Base-by-base conservation (phyloP, 2,113 vertebrate genomes). In the Syrmaticus mikado region DNA sequence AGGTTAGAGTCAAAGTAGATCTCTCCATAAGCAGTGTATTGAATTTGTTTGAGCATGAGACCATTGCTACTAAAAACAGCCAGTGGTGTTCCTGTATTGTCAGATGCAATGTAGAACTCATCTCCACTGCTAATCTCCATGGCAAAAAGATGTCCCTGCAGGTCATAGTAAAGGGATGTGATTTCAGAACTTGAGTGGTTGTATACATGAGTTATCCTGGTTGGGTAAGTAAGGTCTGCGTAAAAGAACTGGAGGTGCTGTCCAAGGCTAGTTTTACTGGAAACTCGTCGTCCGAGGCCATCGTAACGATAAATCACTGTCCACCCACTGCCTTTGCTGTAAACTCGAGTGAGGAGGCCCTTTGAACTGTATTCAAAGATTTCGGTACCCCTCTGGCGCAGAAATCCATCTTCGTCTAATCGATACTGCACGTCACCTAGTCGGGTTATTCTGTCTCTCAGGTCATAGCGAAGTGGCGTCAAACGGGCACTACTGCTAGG, bases 281-380 rank as follows among this genome's bases (percentile, higher is more conserved):
- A 99, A 8, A 99, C 99, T 18, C 99, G 98, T 64, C 99, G 97
- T 2, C 99, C 99, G 4, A 99, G 98, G 52, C 99, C 99, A 24
- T 99, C 99, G 0, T 99, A 99, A 36, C 98, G 99, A 76, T 99
- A 99, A 93, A 99, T 98, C 82, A 99, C 98, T 0, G 98, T 99
- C 99, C 99, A 99, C 62, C 99, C 99, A 0, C 97, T 98, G 95
- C 98, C 98, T 96, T 99, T 99, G 95, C 99, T 99, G 79, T 99
- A 99, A 10, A 99, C 99, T 11, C 99, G 98, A 10, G 99, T 99
- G 5, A 99, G 97, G 20, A 99, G 98, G 10, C 99, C 99, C 78
- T 99, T 99, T 80, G 99, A 99, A 95, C 99, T 99, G 93, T 99
- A 99, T 83, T 99, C 99, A 77, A 99, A 99, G 95, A 99, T 98